Base-by-base conservation (phyloP, 1,140 invertebrate species). In the Trichogramma pretiosum region DNA sequence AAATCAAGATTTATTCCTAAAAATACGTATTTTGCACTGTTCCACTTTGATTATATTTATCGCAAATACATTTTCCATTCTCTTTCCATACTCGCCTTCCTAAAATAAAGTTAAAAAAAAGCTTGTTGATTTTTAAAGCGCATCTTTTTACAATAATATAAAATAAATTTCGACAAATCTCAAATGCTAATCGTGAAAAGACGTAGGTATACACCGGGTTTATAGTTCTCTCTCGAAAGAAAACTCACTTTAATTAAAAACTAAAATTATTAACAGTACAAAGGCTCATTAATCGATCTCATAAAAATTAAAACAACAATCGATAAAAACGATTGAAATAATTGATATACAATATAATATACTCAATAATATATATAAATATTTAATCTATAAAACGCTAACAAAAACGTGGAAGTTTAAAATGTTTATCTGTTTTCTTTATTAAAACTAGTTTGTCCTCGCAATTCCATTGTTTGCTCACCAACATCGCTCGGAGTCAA, bases 21-120 rank as follows among this genome's bases (percentile, higher is more conserved):
- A 45, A 43, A 33, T 54, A 49, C 52, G 43, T 49, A 49, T 50
- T 49, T 47, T 50, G 48, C 52, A 50, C 48, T 54, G 48, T 50
- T 57, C 47, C 52, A 52, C 52, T 54, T 54, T 52, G 46, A 54
- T 53, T 49, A 54, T 56, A 56, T 38, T 51, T 51, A 46, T 45
- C 21, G 45, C 33, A n/a, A 46, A 51, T 46, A 51, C 43, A 45
- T 45, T 45, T 43, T 36, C 32, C 16, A 28, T n/a, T n/a, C n/a
- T n/a, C n/a, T n/a, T n/a, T n/a, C n/a, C n/a, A n/a, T n/a, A n/a
- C n/a, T n/a, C n/a, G n/a, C n/a, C n/a, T n/a, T n/a, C n/a, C n/a
- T n/a, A n/a, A n/a, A n/a, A n/a, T n/a, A n/a, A n/a, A n/a, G n/a
- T n/a, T n/a, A n/a, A n/a, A n/a, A n/a, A n/a, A n/a, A n/a, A n/a